These are phyloP conservation scores for Brachycybe producta DNA, from an alignment of 2,888 invertebrate genomes.

Conservation along the genomic window DNA sequence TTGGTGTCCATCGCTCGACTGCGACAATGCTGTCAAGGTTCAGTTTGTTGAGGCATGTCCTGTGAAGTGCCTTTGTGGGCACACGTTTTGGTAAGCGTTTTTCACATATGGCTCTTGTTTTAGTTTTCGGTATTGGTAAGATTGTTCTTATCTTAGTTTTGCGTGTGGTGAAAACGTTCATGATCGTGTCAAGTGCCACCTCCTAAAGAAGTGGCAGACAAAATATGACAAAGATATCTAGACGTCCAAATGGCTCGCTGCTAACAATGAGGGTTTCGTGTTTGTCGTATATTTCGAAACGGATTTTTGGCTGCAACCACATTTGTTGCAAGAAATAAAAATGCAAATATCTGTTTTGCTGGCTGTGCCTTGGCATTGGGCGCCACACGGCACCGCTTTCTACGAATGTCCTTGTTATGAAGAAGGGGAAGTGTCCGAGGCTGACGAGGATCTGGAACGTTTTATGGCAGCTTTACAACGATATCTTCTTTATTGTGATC, in stretches of 20 bases:
- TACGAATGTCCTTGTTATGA: slow-evolving; percentile 97
- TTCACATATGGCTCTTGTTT: background rate
- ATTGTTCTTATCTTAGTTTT: slow-evolving; percentile 43
- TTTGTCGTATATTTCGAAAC: background rate
- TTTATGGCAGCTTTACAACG: slow-evolving; percentile 87
- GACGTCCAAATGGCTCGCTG: slow-evolving; percentile 98
- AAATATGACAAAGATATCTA: slow-evolving; percentile 99
- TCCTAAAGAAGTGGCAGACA: slow-evolving; percentile 91
- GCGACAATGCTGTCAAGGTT: slow-evolving; percentile 87
- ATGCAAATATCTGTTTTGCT: slow-evolving; percentile 96
- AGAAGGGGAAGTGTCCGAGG: slow-evolving; percentile 90
- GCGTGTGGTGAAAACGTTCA: slow-evolving; percentile 95
- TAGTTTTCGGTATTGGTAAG: slow-evolving; percentile 9
- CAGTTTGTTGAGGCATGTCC: slow-evolving; percentile 73
- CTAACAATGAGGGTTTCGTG: slow-evolving; percentile 87
- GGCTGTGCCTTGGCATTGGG: slow-evolving; percentile 99
- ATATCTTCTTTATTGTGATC: slow-evolving; percentile 96
- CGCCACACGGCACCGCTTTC: slow-evolving; percentile 96
- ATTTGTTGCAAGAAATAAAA: slow-evolving; percentile 98
- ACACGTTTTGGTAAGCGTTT: slow-evolving; percentile 63
- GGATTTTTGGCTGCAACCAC: slow-evolving; percentile 74
- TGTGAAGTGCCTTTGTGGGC: slow-evolving; percentile 83
- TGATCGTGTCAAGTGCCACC: slow-evolving; percentile 89
- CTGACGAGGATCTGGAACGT: slow-evolving; percentile 87
- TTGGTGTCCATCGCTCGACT: slow-evolving; percentile 98